phyloP scores from a whole-genome alignment of 2,113 vertebrate genomes.

The Bubo blakistoni region DNA sequence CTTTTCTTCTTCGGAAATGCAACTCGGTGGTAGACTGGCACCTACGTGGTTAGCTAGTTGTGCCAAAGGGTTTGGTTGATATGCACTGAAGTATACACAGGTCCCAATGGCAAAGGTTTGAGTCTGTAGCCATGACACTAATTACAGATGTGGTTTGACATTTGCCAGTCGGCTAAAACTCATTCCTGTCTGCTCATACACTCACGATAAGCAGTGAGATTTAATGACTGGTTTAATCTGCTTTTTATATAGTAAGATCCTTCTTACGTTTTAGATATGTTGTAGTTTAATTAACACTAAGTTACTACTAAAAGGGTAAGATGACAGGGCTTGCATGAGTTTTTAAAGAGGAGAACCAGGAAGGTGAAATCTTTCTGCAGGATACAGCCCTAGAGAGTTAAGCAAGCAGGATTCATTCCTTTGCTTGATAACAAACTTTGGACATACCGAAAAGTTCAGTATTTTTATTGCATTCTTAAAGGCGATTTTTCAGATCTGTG shows the following conservation, averaged over 20 bases:
- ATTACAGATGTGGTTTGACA: background rate
- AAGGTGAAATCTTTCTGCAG: background rate
- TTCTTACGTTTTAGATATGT: background rate
- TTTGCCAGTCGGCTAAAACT: background rate
- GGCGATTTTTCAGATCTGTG: background rate
- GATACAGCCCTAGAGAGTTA: background rate
- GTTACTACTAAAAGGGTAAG: background rate
- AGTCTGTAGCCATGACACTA: background rate
- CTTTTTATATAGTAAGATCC: background rate
- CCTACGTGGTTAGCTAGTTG: background rate
- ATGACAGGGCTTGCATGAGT: background rate
- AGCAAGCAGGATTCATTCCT: background rate
- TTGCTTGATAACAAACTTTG: background rate
- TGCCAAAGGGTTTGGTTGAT: background rate
- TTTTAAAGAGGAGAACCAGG: background rate
- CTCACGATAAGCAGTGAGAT: background rate
- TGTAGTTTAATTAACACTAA: background rate
- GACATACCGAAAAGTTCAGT: background rate
- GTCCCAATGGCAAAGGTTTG: background rate
- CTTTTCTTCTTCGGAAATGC: constrained; percentile 43
- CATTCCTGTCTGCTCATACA: background rate
- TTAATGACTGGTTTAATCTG: background rate
- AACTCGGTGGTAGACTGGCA: constrained; percentile 15
- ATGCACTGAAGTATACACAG: background rate
- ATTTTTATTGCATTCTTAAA: background rate